Evolutionary conservation across 2,113 vertebrate species (phyloP).

Genomic region (Gadus macrocephalus): DNA sequence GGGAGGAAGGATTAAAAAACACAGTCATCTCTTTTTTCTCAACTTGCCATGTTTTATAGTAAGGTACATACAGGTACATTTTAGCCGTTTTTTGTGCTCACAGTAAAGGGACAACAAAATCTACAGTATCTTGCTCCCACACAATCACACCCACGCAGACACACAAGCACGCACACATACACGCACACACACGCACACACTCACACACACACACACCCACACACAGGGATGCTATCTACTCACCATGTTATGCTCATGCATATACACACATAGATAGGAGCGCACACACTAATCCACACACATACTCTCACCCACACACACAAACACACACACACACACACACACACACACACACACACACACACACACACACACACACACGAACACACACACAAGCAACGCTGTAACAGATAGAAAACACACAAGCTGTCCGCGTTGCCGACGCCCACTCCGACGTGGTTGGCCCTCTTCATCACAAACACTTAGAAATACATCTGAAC

Average conservation of each 20-base stretch:
- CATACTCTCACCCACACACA: not conserved
- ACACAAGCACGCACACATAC: constrained; percentile 25
- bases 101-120: constrained; percentile 61
- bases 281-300: constrained; percentile 9
- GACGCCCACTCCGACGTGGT: constrained; percentile 12
- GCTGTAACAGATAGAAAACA: constrained; percentile 18
- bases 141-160: constrained; percentile 18
- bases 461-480: constrained; percentile 60
- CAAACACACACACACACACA: constrained; percentile 20
- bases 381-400: constrained; percentile 8
- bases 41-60: constrained; percentile 74
- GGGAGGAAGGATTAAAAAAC: constrained; percentile 30
- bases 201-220: not conserved
- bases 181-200: constrained; percentile 8
- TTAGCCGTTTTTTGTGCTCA: constrained; percentile 74
- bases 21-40: constrained; percentile 48
- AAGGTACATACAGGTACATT: constrained; percentile 72
- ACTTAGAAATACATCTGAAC: constrained; percentile 25
- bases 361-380: not conserved
- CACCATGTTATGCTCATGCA: not conserved
- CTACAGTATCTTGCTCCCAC: constrained; percentile 35
- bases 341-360: constrained; percentile 23
- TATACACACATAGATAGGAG: not conserved
- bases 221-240: constrained; percentile 9
- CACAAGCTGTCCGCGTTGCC: constrained; percentile 44